Percentiles rank a stretch among this genome's conserved stretches.
Conservation (phyloP, 1,140 invertebrate genomes). For the fruit fly (Drosophila melanogaster) region DNA sequence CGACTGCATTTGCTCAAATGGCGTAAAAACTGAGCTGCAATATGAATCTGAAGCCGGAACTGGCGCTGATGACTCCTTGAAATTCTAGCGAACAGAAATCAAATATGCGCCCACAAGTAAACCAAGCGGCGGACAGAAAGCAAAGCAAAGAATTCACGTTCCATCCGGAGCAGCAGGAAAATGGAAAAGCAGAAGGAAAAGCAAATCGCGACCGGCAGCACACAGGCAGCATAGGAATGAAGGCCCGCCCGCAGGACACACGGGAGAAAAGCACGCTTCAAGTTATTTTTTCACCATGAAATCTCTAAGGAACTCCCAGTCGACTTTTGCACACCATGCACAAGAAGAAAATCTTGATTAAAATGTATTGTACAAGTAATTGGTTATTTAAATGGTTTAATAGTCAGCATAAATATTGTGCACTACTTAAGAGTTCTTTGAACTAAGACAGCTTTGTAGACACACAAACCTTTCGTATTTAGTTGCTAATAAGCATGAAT, state of each 20-base stretch:
- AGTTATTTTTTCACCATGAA: conserved; percentile 69
- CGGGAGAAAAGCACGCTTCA: conserved; percentile 49
- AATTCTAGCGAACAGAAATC: conserved; percentile 59
- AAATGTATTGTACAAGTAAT: neutral
- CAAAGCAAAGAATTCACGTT: conserved; percentile 53
- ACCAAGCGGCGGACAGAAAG: conserved; percentile 44
- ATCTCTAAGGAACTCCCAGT: conserved; percentile 63
- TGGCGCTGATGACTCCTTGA: conserved; percentile 24
- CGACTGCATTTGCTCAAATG: conserved; percentile 55
- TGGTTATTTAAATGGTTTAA: neutral
- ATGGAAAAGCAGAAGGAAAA: conserved; percentile 22
- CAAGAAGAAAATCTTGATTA: neutral
- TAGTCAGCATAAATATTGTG: neutral
- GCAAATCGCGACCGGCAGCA: conserved; percentile 65
- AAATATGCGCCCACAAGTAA: conserved; percentile 68
- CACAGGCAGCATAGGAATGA: conserved; percentile 77
- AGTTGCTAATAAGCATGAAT: too few species aligned
- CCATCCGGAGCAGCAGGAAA: conserved; percentile 15
- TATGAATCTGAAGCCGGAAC: conserved; percentile 38
- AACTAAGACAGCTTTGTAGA: too few species aligned
- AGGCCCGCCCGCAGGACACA: conserved; percentile 39
- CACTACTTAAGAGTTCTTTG: neutral
- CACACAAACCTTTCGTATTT: too few species aligned
- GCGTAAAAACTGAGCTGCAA: conserved; percentile 59
- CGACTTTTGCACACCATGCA: conserved; percentile 42